A percentile compares a stretch with the other conserved stretches of the same genome.
Evolutionary conservation across 2,888 invertebrate species (phyloP).

Genomic region (Aelia acuminata): DNA sequence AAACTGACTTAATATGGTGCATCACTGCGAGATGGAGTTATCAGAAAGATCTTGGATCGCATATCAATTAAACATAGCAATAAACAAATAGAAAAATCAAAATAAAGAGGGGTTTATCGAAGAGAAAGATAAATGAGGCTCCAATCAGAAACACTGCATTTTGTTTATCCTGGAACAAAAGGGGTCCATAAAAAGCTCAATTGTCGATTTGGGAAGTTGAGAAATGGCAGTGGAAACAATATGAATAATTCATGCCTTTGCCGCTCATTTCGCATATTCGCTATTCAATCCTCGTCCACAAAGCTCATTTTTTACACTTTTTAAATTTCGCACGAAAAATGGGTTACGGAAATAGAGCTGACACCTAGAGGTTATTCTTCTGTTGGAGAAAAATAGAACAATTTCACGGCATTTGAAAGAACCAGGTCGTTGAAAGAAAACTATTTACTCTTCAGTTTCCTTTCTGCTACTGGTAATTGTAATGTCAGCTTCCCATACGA

Average conservation of each 20-base stretch:
- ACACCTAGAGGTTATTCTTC: constrained; percentile 19
- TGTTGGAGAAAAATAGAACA: background rate
- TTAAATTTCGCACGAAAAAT: constrained; percentile 36
- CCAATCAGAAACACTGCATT: background rate
- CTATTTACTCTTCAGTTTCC: constrained; percentile 43
- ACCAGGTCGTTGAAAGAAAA: constrained; percentile 34
- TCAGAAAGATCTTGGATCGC: background rate
- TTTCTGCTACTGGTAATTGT: background rate
- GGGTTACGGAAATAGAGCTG: constrained; percentile 11
- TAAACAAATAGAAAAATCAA: background rate
- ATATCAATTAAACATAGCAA: background rate
- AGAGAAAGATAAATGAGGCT: background rate
- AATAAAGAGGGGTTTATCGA: background rate
- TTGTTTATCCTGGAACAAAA: background rate
- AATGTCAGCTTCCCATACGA: background rate
- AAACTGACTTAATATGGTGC: background rate
- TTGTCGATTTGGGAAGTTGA: constrained; percentile 27
- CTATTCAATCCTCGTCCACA: background rate
- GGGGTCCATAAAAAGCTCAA: background rate
- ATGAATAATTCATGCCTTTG: background rate
- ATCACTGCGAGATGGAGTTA: background rate
- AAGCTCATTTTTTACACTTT: constrained; percentile 32
- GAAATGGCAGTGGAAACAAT: constrained; percentile 1
- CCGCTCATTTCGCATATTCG: background rate
- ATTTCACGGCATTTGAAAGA: constrained; percentile 40